phyloP scores from a whole-genome alignment of 2,888 invertebrate genomes.

The Crepidodera aurea region DNA sequence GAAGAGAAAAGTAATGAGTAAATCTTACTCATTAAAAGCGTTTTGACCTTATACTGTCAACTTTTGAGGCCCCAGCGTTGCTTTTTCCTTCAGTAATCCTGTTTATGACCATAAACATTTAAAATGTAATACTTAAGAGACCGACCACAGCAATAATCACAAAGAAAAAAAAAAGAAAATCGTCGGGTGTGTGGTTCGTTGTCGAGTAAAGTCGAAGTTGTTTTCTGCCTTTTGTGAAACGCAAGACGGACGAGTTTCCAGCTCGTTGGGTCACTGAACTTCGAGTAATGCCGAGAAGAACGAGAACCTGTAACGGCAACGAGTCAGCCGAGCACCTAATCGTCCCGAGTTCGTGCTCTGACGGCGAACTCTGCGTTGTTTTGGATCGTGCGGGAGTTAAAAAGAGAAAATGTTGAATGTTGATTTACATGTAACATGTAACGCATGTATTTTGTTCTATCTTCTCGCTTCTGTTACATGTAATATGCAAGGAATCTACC shows the following conservation, averaged over 20 bases:
- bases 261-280: constrained; percentile 17
- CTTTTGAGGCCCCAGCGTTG: too few species aligned
- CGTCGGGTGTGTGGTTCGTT: background rate
- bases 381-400: constrained; percentile 7
- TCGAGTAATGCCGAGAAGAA: constrained; percentile 11
- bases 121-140: background rate
- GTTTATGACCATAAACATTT: too few species aligned
- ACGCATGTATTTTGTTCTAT: background rate
- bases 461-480: too few species aligned
- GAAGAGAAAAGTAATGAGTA: too few species aligned
- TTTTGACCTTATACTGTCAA: too few species aligned
- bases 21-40: too few species aligned
- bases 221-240: constrained; percentile 1
- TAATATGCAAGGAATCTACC: too few species aligned
- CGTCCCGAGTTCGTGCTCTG: constrained; percentile 2
- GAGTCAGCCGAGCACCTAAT: background rate
- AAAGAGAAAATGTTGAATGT: constrained; percentile 1
- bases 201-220: background rate
- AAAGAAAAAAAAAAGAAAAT: background rate
- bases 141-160: background rate
- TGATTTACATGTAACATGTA: background rate
- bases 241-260: constrained; percentile 17
- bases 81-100: too few species aligned
- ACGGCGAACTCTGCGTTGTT: background rate
- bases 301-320: constrained; percentile 8